Conservation (phyloP, 2,113 vertebrate species). For the Athene cunicularia region DNA sequence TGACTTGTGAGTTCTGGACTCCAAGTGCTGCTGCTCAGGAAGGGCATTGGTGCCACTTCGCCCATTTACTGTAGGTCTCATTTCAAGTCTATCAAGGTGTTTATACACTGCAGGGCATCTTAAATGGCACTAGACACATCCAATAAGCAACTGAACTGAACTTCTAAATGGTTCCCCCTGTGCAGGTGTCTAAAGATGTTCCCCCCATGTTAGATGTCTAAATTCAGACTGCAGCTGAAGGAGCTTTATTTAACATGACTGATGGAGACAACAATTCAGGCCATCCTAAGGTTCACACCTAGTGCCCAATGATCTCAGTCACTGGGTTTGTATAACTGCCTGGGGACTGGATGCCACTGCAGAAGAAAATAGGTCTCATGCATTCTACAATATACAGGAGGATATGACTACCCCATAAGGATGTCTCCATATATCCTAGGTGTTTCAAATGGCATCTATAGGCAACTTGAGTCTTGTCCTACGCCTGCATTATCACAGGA, state of each 20-base stretch:
- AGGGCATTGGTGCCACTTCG: neutral
- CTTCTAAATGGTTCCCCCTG: neutral
- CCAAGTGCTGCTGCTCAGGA: neutral
- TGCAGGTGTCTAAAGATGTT: neutral
- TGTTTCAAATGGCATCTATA: neutral
- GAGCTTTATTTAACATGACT: neutral
- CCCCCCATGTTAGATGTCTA: neutral
- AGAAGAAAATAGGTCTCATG: neutral
- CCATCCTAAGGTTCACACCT: neutral
- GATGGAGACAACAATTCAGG: neutral
- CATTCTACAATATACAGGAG: neutral
- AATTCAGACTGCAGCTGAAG: neutral
- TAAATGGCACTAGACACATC: neutral
- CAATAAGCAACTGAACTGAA: neutral
- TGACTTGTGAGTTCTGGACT: neutral
- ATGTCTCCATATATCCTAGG: neutral
- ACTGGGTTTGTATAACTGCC: neutral
- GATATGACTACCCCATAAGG: neutral
- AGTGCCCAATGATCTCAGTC: neutral
- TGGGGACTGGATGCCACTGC: neutral
- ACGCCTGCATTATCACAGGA: neutral
- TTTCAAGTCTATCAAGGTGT: neutral
- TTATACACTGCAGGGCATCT: neutral
- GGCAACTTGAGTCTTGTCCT: neutral
- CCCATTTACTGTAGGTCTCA: neutral